These are phyloP conservation scores for Peromyscus californicus DNA, from an alignment of 2,113 vertebrate genomes.

Conservation along the genomic window DNA sequence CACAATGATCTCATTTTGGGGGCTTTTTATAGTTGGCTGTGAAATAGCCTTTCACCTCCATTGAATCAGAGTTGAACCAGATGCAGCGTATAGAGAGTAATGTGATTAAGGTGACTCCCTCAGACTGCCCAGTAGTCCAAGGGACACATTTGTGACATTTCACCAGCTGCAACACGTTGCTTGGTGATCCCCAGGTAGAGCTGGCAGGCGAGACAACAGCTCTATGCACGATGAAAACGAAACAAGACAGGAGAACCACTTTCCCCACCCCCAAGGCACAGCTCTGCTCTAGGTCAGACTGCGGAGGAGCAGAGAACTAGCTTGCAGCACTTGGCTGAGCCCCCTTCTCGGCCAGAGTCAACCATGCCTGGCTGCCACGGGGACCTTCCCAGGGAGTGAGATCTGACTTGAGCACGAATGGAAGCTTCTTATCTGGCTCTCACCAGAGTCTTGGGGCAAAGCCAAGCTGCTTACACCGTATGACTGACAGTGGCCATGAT, in stretches of 20 bases:
- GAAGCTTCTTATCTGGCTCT: slow-evolving; percentile 36
- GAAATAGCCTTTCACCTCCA: slow-evolving; percentile 57
- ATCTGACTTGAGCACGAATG: not conserved
- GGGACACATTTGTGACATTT: not conserved
- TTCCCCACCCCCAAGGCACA: not conserved
- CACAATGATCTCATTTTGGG: slow-evolving; percentile 56
- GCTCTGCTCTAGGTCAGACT: not conserved
- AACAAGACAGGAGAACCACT: not conserved
- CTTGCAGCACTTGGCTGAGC: not conserved
- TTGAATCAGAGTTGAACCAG: slow-evolving; percentile 33
- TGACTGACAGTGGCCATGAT: not conserved
- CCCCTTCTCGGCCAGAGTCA: not conserved
- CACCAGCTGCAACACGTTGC: not conserved
- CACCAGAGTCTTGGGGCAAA: not conserved
- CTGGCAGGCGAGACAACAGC: not conserved
- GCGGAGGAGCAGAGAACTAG: not conserved
- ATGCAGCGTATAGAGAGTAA: not conserved
- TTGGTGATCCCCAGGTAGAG: not conserved
- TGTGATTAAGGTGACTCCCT: not conserved
- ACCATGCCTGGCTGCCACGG: not conserved
- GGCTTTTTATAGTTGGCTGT: not conserved
- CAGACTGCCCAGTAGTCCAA: not conserved
- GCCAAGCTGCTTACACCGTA: not conserved
- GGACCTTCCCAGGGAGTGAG: slow-evolving; percentile 18
- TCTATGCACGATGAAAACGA: not conserved